These are phyloP conservation scores for Sturnira hondurensis DNA, from an alignment of 2,113 vertebrate genomes.

Conservation along the genomic window DNA sequence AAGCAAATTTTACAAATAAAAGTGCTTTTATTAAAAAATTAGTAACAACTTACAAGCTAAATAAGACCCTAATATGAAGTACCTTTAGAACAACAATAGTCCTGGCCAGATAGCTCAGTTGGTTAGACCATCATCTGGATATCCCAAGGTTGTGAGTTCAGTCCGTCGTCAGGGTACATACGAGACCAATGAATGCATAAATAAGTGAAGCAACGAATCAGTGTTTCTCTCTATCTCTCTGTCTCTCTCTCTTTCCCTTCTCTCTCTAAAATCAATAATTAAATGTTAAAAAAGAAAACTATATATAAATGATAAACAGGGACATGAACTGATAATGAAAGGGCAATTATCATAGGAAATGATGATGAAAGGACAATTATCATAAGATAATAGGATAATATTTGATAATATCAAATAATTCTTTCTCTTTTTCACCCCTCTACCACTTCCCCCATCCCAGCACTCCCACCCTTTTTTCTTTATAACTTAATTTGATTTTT, in stretches of 20 bases:
- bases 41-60: neutral
- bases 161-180: too few species aligned
- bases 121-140: too few species aligned
- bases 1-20: neutral
- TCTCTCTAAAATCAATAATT: too few species aligned
- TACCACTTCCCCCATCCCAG: neutral
- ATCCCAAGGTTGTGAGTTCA: too few species aligned
- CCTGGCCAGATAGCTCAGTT: too few species aligned
- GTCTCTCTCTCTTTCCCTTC: too few species aligned
- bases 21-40: neutral
- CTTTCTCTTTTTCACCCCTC: neutral
- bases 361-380: neutral
- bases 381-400: neutral
- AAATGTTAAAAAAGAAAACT: neutral
- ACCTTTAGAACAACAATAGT: neutral
- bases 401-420: neutral
- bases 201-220: too few species aligned
- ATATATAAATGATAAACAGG: neutral
- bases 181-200: too few species aligned
- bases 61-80: neutral
- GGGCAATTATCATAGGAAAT: neutral
- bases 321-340: neutral
- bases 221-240: too few species aligned
- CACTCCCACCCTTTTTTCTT: neutral
- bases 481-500: constrained; percentile 7